Conservation (phyloP, 2,797 vertebrate species). For the Darevskia nairensis region DNA sequence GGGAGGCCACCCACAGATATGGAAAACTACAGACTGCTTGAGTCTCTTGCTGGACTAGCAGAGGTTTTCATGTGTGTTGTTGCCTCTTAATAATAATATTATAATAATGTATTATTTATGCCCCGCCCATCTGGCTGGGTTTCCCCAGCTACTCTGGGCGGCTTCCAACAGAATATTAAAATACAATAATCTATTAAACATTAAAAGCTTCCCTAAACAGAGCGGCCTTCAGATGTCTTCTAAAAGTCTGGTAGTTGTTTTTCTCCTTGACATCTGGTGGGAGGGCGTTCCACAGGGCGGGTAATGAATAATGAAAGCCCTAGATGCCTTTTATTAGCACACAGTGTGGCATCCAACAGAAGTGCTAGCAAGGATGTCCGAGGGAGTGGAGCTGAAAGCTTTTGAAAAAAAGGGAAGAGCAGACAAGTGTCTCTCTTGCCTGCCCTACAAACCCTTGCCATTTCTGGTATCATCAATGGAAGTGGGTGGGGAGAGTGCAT, state of each 20-base stretch:
- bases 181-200: too few species aligned
- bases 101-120: too few species aligned
- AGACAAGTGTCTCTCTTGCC: not conserved
- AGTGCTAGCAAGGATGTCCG: too few species aligned
- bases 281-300: too few species aligned
- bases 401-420: not conserved
- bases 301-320: not conserved
- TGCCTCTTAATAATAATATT: not conserved
- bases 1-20: not conserved
- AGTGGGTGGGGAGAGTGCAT: not conserved
- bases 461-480: not conserved
- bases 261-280: too few species aligned
- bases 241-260: too few species aligned
- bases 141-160: too few species aligned
- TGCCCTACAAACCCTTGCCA: not conserved
- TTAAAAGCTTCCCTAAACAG: too few species aligned
- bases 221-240: too few species aligned
- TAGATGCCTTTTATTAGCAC: not conserved
- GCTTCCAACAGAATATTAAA: too few species aligned
- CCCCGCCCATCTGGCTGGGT: too few species aligned
- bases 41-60: not conserved
- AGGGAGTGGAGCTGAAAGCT: not conserved
- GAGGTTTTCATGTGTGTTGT: not conserved
- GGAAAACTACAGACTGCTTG: not conserved
- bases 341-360: not conserved